Evolutionary conservation across 2,113 vertebrate species (phyloP).

Genomic region (Geothlypis trichas): DNA sequence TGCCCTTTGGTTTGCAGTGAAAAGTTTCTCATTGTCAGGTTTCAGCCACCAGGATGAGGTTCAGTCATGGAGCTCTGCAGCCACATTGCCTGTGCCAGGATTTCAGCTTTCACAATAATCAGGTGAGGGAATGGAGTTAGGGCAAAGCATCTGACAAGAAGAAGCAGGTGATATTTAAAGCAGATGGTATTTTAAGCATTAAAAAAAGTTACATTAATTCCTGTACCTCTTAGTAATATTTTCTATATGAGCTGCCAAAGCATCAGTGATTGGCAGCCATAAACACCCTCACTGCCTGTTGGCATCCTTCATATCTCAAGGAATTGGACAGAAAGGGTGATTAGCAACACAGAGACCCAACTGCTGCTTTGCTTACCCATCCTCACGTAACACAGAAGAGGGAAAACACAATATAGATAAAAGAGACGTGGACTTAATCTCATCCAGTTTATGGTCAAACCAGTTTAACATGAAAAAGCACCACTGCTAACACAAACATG

Average conservation of each 20-base stretch:
- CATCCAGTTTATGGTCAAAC: neutral
- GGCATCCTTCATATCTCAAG: neutral
- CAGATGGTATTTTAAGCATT: neutral
- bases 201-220: neutral
- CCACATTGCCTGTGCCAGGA: accelerated
- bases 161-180: neutral
- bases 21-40: neutral
- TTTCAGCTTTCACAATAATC: neutral
- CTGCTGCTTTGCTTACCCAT: neutral
- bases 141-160: neutral
- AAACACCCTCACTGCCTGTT: neutral
- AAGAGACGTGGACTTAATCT: neutral
- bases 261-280: neutral
- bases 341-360: neutral
- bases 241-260: neutral
- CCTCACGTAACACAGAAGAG: neutral
- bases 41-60: neutral
- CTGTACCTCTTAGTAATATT: neutral
- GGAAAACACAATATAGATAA: neutral
- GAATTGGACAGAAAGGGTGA: neutral
- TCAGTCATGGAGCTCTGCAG: accelerated
- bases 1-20: neutral
- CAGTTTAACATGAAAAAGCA: slow-evolving; percentile 38
- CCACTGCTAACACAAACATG: slow-evolving; percentile 9
- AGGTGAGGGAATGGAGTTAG: neutral